These are phyloP conservation scores for Lycodopsis pacificus DNA, from an alignment of 2,797 vertebrate genomes.

Conservation along the genomic window DNA sequence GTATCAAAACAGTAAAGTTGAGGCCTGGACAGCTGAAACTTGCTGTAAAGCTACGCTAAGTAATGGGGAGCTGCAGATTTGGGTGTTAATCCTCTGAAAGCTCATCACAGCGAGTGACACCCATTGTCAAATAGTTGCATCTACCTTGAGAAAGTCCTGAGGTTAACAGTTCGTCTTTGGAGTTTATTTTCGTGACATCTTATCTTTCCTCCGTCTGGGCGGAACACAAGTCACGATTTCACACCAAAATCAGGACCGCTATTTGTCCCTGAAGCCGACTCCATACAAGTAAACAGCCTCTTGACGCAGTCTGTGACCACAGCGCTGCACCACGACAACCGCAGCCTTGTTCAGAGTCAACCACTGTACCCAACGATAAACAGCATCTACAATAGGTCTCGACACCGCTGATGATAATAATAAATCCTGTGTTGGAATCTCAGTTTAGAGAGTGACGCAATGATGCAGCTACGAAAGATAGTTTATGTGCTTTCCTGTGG, in stretches of 20 bases:
- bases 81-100: neutral
- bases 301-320: constrained; percentile 36
- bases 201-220: neutral
- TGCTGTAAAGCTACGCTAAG: neutral
- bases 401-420: constrained; percentile 1
- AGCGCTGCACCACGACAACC: neutral
- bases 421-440: neutral
- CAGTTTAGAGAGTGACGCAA: neutral
- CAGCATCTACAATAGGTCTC: constrained; percentile 9
- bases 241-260: neutral
- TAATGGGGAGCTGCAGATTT: neutral
- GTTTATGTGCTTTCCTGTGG: neutral
- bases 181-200: constrained; percentile 2
- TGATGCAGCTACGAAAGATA: neutral
- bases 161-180: constrained; percentile 10
- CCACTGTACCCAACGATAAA: constrained; percentile 19
- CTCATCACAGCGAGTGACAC: neutral
- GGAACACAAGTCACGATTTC: constrained; percentile 12
- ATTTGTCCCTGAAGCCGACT: constrained; percentile 14
- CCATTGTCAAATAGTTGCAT: neutral
- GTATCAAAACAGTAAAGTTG: neutral
- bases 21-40: neutral
- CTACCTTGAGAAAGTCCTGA: constrained; percentile 1
- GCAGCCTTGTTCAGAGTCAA: constrained; percentile 41
- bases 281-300: constrained; percentile 9